Percentiles rank a stretch among this genome's conserved stretches.
Conservation (phyloP, 2,888 invertebrate genomes). For the Pterostichus niger region DNA sequence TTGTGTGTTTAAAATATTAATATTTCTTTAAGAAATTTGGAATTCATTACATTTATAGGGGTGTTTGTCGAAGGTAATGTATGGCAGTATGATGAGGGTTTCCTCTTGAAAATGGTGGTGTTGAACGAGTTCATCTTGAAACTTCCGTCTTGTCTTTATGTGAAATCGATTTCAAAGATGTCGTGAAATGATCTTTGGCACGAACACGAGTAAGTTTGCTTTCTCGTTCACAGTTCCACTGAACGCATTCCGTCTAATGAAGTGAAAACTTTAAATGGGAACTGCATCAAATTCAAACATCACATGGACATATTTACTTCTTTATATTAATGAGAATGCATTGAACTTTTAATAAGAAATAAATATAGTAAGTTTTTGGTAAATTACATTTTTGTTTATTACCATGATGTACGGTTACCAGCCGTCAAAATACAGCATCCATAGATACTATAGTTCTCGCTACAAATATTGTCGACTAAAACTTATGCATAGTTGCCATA, state of each 20-base stretch:
- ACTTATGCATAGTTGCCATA: no score
- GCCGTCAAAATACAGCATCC: no score
- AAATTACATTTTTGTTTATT: no score
- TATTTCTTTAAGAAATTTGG: not conserved
- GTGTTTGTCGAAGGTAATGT: not conserved
- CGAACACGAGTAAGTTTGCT: conserved; percentile 39
- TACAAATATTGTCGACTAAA: no score
- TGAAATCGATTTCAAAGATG: conserved; percentile 52
- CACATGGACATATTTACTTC: not conserved
- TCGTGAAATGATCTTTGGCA: conserved; percentile 48
- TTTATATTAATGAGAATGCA: conserved; percentile 5
- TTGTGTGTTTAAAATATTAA: no score
- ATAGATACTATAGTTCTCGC: no score
- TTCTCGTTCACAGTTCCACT: conserved; percentile 26
- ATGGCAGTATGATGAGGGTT: conserved; percentile 10
- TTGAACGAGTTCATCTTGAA: conserved; percentile 55
- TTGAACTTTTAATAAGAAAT: no score
- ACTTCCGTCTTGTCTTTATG: conserved; percentile 58
- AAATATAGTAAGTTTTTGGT: no score
- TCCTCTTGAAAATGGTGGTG: conserved; percentile 27
- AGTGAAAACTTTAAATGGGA: conserved; percentile 46
- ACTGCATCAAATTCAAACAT: conserved; percentile 26
- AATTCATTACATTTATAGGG: conserved; percentile 15
- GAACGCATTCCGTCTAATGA: conserved; percentile 49
- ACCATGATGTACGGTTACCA: no score